Evolutionary conservation across 1,140 invertebrate species (phyloP).

Genomic region (Pollicipes pollicipes): DNA sequence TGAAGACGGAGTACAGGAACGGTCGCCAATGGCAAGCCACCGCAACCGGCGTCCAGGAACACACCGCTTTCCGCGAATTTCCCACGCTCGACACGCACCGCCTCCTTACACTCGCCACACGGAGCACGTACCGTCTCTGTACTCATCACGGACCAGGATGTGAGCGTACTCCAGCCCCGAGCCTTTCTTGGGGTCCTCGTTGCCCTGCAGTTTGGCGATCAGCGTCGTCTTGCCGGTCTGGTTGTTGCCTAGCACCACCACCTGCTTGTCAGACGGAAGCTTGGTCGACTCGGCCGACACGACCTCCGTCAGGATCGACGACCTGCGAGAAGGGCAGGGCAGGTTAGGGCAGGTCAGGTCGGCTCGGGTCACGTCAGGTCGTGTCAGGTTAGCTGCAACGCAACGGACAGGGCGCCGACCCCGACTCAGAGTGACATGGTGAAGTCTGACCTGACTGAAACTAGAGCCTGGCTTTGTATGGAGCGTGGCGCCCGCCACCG

Average conservation of each 20-base stretch:
- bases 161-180: slow-evolving; percentile 96
- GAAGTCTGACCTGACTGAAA: no score
- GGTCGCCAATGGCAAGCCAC: no score
- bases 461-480: no score
- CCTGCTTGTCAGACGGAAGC: slow-evolving; percentile 8
- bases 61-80: no score
- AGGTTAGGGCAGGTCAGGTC: neutral
- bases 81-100: no score
- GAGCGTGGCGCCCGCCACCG: no score
- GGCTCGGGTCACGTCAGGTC: neutral
- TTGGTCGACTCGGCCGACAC: neutral
- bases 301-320: slow-evolving; percentile 4
- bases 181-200: slow-evolving; percentile 92
- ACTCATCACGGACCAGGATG: slow-evolving; percentile 95
- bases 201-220: slow-evolving; percentile 61
- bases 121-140: slow-evolving; percentile 90
- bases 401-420: no score
- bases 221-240: slow-evolving; percentile 95
- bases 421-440: no score
- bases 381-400: slow-evolving; percentile 6
- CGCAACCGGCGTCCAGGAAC: no score
- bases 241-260: slow-evolving; percentile 52
- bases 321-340: slow-evolving; percentile 7
- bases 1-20: no score
- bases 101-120: no score